Conservation (phyloP, 2,888 invertebrate species). For the Pseudolycoriella hygida region DNA sequence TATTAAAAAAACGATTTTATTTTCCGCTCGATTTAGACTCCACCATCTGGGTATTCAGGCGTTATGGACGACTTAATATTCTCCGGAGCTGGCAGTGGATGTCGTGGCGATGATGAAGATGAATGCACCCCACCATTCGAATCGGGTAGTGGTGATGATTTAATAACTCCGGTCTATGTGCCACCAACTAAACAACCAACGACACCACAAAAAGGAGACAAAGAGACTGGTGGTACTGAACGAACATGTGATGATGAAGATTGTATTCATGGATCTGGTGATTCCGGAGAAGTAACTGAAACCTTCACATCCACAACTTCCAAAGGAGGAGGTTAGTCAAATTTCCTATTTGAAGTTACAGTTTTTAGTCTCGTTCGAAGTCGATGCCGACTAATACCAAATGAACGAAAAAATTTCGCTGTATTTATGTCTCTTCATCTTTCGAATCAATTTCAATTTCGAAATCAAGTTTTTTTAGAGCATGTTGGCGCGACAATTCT, state of each 20-base stretch:
- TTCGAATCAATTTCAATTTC: no score
- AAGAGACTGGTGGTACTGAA: constrained; percentile 19
- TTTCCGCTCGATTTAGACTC: constrained; percentile 39
- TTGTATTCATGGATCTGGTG: constrained; percentile 66
- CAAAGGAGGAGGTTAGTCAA: constrained; percentile 31
- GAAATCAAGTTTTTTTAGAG: no score
- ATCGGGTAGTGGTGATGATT: constrained; percentile 72
- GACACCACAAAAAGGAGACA: constrained; percentile 24
- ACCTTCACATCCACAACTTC: constrained; percentile 36
- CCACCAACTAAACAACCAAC: constrained; percentile 61
- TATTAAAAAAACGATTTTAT: no score
- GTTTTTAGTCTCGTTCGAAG: no score
- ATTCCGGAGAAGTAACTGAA: constrained; percentile 51
- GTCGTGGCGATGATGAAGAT: constrained; percentile 81
- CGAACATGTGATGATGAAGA: constrained; percentile 73
- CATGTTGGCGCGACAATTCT: no score
- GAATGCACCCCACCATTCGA: constrained; percentile 75
- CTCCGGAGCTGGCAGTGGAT: constrained; percentile 82
- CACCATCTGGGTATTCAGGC: constrained; percentile 60
- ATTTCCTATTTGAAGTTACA: no score
- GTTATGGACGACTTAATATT: constrained; percentile 79
- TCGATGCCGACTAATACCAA: no score
- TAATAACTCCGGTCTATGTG: constrained; percentile 83
- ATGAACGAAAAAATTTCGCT: no score
- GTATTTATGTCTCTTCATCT: no score